A percentile compares a stretch with the other conserved stretches of the same genome.
Evolutionary conservation across 2,113 vertebrate species (phyloP).

Genomic region (Kryptolebias marmoratus): DNA sequence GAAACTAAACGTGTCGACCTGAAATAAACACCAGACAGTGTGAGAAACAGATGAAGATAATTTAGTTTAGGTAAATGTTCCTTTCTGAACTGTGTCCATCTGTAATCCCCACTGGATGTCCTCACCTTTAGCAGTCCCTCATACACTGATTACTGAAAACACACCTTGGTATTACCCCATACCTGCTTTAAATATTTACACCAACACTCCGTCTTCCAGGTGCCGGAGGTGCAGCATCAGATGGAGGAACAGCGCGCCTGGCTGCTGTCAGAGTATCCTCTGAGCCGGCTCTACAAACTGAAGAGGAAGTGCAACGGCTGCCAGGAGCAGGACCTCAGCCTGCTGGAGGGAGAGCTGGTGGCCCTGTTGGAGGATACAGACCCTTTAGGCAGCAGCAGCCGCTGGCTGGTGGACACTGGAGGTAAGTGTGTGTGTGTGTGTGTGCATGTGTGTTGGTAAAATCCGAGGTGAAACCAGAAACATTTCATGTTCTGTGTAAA

Average conservation of each 20-base stretch:
- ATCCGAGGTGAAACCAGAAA: no score
- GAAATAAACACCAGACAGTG: no score
- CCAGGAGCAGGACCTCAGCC: constrained; percentile 89
- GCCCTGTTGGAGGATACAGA: constrained; percentile 90
- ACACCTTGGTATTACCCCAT: constrained; percentile 2
- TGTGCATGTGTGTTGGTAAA: neutral
- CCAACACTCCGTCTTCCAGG: constrained; percentile 41
- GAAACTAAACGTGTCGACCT: no score
- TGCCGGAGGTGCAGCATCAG: constrained; percentile 85
- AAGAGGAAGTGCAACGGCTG: constrained; percentile 96
- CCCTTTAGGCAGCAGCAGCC: constrained; percentile 88
- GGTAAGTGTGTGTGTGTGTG: constrained; percentile 79
- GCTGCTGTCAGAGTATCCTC: constrained; percentile 82
- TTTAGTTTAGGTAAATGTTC: no score
- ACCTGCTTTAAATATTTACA: constrained; percentile 24
- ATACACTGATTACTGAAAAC: neutral
- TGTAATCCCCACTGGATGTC: neutral
- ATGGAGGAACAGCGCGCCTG: constrained; percentile 84
- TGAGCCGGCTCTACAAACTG: constrained; percentile 84
- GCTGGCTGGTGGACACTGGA: constrained; percentile 96
- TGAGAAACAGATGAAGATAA: no score
- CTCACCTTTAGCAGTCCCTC: constrained; percentile 13
- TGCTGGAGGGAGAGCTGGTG: constrained; percentile 94
- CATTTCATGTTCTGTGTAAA: no score
- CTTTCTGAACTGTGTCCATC: neutral